These are phyloP conservation scores for Myanophis thanlyinensis DNA, from an alignment of 2,113 vertebrate species.

Conservation along the genomic window DNA sequence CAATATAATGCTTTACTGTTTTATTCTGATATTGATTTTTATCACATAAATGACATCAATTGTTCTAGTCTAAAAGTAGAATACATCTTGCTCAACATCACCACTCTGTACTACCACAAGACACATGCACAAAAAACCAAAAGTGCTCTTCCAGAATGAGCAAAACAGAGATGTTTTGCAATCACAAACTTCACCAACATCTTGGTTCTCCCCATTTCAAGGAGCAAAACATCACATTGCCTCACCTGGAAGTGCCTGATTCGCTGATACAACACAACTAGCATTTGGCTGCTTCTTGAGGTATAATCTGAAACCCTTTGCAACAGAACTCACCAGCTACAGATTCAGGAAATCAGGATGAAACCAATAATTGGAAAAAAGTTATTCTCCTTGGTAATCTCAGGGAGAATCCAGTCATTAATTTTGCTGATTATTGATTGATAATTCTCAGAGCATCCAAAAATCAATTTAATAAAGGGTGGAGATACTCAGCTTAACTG, in stretches of 20 bases:
- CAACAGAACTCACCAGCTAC: slow-evolving; percentile 33
- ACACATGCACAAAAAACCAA: slow-evolving; percentile 39
- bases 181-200: slow-evolving; percentile 36
- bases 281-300: neutral
- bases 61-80: slow-evolving; percentile 45
- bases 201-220: slow-evolving; percentile 25
- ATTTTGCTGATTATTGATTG: neutral
- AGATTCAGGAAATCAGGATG: slow-evolving; percentile 15
- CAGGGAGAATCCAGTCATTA: slow-evolving; percentile 14
- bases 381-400: slow-evolving; percentile 8
- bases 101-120: slow-evolving; percentile 50
- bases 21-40: slow-evolving; percentile 31
- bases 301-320: neutral
- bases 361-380: slow-evolving; percentile 31
- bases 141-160: slow-evolving; percentile 35
- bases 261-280: slow-evolving; percentile 6
- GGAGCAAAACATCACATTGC: slow-evolving; percentile 32
- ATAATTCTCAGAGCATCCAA: slow-evolving; percentile 25
- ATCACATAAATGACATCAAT: slow-evolving; percentile 26
- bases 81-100: slow-evolving; percentile 36
- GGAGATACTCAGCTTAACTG: slow-evolving; percentile 30
- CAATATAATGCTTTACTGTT: neutral
- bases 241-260: slow-evolving; percentile 24
- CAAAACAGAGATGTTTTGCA: slow-evolving; percentile 30
- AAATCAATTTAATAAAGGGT: slow-evolving; percentile 1